These are phyloP conservation scores for Spinus pinus DNA, from an alignment of 2,797 vertebrate species.

Conservation along the genomic window DNA sequence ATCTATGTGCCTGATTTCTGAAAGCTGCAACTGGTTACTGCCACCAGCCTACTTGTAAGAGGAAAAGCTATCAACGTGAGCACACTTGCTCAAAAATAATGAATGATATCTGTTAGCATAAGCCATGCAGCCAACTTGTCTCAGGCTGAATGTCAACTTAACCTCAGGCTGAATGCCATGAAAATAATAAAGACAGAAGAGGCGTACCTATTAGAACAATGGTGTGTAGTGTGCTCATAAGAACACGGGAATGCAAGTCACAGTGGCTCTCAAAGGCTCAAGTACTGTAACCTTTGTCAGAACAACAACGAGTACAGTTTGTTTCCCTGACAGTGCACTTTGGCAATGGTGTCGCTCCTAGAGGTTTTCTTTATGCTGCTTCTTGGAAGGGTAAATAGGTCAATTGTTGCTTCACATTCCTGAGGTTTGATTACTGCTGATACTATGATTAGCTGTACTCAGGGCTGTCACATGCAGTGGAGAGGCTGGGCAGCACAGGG, in stretches of 20 bases:
- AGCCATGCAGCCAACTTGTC: neutral
- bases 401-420: neutral
- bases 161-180: neutral
- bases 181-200: neutral
- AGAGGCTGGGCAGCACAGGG: neutral
- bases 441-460: accelerated
- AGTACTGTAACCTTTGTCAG: neutral
- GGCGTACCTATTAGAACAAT: neutral
- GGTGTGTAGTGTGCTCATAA: neutral
- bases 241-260: neutral
- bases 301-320: neutral
- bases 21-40: neutral
- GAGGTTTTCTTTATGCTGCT: neutral
- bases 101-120: neutral
- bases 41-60: neutral
- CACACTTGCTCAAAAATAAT: neutral
- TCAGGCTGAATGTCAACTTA: neutral
- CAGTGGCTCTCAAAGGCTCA: neutral
- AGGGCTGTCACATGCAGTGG: accelerated
- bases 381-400: neutral
- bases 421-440: neutral
- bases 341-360: neutral
- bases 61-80: neutral
- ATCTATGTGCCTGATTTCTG: neutral
- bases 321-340: neutral